phyloP scores from a whole-genome alignment of 2,797 vertebrate genomes.

The Ciconia nigra region DNA sequence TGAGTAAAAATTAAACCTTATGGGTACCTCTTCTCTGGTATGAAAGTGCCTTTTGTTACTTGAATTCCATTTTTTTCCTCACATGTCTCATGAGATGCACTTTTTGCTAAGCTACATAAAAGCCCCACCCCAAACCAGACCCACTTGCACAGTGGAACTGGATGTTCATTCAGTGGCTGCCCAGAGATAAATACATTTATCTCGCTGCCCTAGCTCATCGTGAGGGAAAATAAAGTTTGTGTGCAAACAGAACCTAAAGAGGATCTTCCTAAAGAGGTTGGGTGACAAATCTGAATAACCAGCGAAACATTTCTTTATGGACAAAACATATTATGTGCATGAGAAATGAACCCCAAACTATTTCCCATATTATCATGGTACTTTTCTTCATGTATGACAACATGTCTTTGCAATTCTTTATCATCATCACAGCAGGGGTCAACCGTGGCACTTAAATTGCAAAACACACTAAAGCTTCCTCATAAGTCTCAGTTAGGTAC shows the following conservation, averaged over 20 bases:
- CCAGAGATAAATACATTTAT: neutral
- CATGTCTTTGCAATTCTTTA: neutral
- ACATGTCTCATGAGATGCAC: neutral
- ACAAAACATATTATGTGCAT: accelerated
- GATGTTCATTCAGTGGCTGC: neutral
- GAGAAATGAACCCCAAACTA: neutral
- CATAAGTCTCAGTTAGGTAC: neutral
- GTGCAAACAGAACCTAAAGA: neutral
- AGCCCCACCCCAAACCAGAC: neutral
- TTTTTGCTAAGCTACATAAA: neutral
- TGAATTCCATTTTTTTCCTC: neutral
- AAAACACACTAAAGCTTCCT: neutral
- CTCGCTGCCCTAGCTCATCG: neutral
- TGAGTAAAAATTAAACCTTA: neutral
- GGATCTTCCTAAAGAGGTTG: neutral
- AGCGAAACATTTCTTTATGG: neutral
- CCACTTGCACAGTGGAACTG: neutral
- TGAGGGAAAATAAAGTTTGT: neutral
- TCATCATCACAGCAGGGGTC: neutral
- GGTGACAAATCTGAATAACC: neutral
- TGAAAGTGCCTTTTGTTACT: neutral
- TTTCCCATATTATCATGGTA: neutral
- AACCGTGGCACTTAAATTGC: neutral
- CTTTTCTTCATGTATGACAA: neutral
- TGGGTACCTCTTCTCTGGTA: neutral